phyloP scores from a whole-genome alignment of 2,797 vertebrate genomes.

The Tarsius wallacei region DNA sequence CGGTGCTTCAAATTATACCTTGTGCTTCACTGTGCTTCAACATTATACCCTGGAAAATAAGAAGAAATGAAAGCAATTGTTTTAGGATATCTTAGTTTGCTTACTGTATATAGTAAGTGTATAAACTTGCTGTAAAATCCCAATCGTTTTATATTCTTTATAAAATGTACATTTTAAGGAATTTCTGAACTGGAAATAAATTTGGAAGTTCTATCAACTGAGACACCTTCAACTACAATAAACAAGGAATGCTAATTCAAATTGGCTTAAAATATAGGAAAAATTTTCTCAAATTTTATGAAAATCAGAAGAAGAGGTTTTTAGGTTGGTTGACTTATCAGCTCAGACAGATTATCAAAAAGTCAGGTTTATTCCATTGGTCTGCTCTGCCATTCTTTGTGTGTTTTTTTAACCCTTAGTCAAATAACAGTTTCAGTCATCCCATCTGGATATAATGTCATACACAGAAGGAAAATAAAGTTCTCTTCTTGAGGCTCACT shows the following conservation, averaged over 20 bases:
- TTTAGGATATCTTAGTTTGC: constrained; percentile 4
- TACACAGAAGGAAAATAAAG: not conserved
- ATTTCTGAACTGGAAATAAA: not conserved
- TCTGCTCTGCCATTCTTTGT: not conserved
- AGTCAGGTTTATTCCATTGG: not conserved
- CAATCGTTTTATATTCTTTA: not conserved
- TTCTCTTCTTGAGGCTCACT: not conserved
- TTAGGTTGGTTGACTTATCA: not conserved
- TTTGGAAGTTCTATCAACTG: not conserved
- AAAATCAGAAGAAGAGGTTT: not conserved
- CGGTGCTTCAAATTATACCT: not conserved
- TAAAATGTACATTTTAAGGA: not conserved
- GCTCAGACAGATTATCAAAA: not conserved
- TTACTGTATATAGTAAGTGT: not conserved
- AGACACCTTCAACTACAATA: not conserved
- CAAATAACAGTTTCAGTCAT: not conserved
- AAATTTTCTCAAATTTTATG: constrained; percentile 7
- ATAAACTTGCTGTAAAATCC: not conserved
- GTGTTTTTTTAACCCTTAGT: not conserved
- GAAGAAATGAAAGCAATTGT: constrained; percentile 6
- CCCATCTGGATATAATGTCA: not conserved
- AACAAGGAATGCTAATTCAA: not conserved
- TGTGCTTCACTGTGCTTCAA: not conserved
- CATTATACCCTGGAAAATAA: not conserved
- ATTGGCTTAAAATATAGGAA: not conserved